A percentile compares a stretch with the other conserved stretches of the same genome.
Conservation (phyloP, 2,113 vertebrate species). For the human region DNA sequence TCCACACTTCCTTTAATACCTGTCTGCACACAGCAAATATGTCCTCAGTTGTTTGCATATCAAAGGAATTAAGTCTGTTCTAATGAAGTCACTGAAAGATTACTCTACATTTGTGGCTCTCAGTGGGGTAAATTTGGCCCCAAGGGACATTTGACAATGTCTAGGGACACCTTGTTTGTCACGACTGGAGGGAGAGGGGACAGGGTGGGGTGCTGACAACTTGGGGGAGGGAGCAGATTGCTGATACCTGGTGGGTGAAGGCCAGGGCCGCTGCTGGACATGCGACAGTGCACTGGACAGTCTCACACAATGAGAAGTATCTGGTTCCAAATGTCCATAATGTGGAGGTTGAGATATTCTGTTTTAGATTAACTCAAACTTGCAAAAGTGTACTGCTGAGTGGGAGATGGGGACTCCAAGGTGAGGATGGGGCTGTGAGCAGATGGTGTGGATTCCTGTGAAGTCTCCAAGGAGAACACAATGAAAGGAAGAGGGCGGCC, state of each 20-base stretch:
- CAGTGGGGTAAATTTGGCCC: neutral
- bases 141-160: too few relatives aligned
- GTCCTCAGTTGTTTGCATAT: neutral
- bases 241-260: too few relatives aligned
- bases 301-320: too few relatives aligned
- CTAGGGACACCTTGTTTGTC: neutral
- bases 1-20: neutral
- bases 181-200: neutral
- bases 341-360: too few relatives aligned
- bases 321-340: neutral
- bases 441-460: too few relatives aligned
- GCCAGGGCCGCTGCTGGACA: too few relatives aligned
- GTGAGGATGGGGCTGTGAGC: neutral
- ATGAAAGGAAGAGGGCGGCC: neutral
- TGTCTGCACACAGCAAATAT: rapidly evolving
- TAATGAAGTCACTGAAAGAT: neutral
- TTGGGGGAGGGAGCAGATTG: neutral
- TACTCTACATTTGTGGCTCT: neutral
- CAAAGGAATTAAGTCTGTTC: neutral
- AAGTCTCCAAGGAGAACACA: neutral
- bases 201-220: neutral
- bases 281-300: neutral
- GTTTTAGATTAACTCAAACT: neutral
- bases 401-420: too few relatives aligned
- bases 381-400: neutral